Percentiles rank a stretch among this genome's conserved stretches.
Evolutionary conservation across 2,888 invertebrate species (phyloP).

Genomic region (Dioctria rufipes): DNA sequence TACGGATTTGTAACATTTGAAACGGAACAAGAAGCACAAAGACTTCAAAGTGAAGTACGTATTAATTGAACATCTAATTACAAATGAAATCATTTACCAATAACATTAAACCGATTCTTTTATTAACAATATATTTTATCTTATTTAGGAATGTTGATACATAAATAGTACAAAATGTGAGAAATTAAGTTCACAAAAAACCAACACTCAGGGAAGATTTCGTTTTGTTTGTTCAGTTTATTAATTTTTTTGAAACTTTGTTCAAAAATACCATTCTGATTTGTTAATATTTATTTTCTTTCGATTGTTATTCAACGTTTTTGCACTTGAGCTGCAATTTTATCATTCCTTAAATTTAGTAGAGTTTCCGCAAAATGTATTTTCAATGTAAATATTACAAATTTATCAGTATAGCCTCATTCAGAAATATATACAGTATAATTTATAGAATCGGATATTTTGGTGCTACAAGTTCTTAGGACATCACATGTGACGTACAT

Average conservation of each 20-base stretch:
- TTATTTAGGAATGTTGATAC: slow-evolving; percentile 59
- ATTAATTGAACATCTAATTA: slow-evolving; percentile 26
- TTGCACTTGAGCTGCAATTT: slow-evolving; percentile 41
- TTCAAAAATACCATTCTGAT: slow-evolving; percentile 24
- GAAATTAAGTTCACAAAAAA: slow-evolving; percentile 56
- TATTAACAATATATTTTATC: slow-evolving; percentile 57
- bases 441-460: slow-evolving; percentile 1
- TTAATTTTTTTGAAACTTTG: slow-evolving; percentile 56
- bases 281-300: slow-evolving; percentile 39
- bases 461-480: slow-evolving; percentile 52
- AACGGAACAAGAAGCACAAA: slow-evolving; percentile 87
- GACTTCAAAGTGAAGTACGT: slow-evolving; percentile 80
- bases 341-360: slow-evolving; percentile 44
- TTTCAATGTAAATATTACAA: slow-evolving; percentile 21
- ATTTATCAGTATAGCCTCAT: slow-evolving; percentile 52
- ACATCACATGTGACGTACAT: not conserved
- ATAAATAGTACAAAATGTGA: slow-evolving; percentile 56
- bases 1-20: slow-evolving; percentile 87
- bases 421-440: not conserved
- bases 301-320: slow-evolving; percentile 45
- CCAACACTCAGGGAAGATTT: slow-evolving; percentile 64
- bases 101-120: slow-evolving; percentile 32
- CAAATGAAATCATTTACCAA: slow-evolving; percentile 32
- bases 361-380: slow-evolving; percentile 47
- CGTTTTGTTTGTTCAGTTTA: slow-evolving; percentile 64